Base-by-base conservation (phyloP, 2,888 invertebrate genomes). In the Eurois occulta region DNA sequence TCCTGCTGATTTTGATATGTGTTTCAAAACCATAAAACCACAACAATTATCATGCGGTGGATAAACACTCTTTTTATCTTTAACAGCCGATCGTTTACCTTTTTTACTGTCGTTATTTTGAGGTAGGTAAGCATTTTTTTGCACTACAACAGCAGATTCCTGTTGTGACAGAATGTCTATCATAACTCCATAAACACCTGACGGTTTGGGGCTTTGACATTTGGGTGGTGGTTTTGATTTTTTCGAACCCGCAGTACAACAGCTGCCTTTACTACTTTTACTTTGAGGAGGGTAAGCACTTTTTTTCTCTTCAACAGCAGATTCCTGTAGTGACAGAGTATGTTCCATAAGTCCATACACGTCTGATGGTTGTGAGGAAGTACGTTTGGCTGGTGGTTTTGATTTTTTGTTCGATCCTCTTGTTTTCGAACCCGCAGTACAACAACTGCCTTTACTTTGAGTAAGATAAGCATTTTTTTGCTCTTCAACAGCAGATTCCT, bases 111-210 rank as follows among this genome's bases (percentile, higher is more conserved):
- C 41, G 11, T 41, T 41, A 41, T 11, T 41, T 41, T 41, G 43
- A 43, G 16, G 0, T 71, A 71, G 43, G n/a, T 46, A 72, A 35
- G 66, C n/a, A 18, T 21, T 3, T 46, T 64, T 73, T 55, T 68
- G 68, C 24, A 5, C 18, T 28, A 55, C 41, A 69, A 55, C 10
- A 41, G 32, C 52, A 41, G 24, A 28, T 41, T 41, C 32, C 28
- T 55, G 52, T 18, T 70, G 41, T 55, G 18, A 11, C 21, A 73
- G 41, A 41, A 28, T 41, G 4, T 46, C 72, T 1, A 46, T 46
- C 66, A 72, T 46, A 46, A 21, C 0, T 62, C 5, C 21, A 21
- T 62, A 62, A 55, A 24, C 52, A 6, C 10, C 6, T 24, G 24
- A 24, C 10, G 10, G 24, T 24, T 52, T 1, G 6, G 24, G 1